A percentile compares a stretch with the other conserved stretches of the same genome.
Evolutionary conservation across 2,797 vertebrate species (phyloP).

Genomic region (Pangasius krempfi): DNA sequence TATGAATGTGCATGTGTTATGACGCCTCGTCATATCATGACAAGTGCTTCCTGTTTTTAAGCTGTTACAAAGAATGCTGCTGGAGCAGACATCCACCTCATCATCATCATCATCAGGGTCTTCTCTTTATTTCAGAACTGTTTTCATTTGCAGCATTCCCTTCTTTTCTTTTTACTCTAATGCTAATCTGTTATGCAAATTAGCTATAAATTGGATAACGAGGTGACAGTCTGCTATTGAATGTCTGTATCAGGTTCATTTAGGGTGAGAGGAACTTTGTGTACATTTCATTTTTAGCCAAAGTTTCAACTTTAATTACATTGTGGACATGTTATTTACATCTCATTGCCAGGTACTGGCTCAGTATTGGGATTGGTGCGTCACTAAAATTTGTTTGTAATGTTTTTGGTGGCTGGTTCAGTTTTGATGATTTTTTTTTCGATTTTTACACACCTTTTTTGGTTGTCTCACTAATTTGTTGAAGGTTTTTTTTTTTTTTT

Average conservation of each 20-base stretch:
- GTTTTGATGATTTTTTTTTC: not conserved
- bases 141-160: not conserved
- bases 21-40: not conserved
- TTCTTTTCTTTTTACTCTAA: not conserved
- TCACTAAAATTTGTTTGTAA: not conserved
- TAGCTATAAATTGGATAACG: not conserved
- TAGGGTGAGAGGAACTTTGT: not conserved
- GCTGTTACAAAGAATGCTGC: not conserved
- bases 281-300: not conserved
- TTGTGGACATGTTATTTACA: not conserved
- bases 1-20: not conserved
- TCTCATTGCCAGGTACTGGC: not conserved
- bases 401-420: not conserved
- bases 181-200: not conserved
- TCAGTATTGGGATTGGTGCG: not conserved
- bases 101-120: not conserved
- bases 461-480: not conserved
- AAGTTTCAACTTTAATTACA: not conserved
- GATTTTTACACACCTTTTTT: not conserved
- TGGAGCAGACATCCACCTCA: not conserved
- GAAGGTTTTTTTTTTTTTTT: not conserved
- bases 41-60: slow-evolving; percentile 18
- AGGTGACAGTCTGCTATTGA: not conserved
- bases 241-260: not conserved
- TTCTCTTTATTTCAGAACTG: not conserved